Base-by-base conservation (phyloP, 2,888 invertebrate genomes). In the Ligdia adustata region DNA sequence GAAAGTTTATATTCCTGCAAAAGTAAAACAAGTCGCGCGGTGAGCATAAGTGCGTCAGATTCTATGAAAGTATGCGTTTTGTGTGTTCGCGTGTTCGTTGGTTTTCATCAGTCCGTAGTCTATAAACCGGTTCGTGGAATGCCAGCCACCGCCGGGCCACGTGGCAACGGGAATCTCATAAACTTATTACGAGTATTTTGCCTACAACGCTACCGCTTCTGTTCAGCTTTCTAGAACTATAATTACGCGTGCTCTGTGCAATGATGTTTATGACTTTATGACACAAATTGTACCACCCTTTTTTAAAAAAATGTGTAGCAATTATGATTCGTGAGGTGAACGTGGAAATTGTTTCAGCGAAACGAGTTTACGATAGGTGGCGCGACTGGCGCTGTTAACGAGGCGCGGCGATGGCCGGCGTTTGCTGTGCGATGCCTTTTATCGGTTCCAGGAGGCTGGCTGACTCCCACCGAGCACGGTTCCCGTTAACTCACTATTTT, bases 371-470 rank as follows among this genome's bases (percentile, higher is more conserved):
- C 79, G 84, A 83, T 79, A 77, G 73, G 67, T 66, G 64, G n/a
- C n/a, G n/a, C 79, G 84, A 83, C 79, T 76, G 73, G 66, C 60
- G 72, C 66, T 69, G 80, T 87, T 86, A 87, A 88, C 85, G 87
- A 85, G 81, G 78, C 82, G 77, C 71, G 72, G 71, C 59, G 74
- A 69, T 70, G 70, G 64, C 11, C 27, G 75, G 69, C 66, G 77
- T 79, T 82, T 78, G 82, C 68, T 67, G 35, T 9, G 77, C 78
- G 65, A 62, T 75, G 75, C 72, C 79, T 82, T 85, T 87, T 87
- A 88, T 88, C 74, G 85, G 79, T 89, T 89, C 89, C 74, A 66
- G 77, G 89, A 89, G 81, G 78, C 74, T 77, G 78, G n/a, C n/a
- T 72, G 79, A 76, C 84, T 79, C 79, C 83, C 82, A 72, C 78